Evolutionary conservation across 2,797 vertebrate species (phyloP).

Genomic region (Botia almorhae): DNA sequence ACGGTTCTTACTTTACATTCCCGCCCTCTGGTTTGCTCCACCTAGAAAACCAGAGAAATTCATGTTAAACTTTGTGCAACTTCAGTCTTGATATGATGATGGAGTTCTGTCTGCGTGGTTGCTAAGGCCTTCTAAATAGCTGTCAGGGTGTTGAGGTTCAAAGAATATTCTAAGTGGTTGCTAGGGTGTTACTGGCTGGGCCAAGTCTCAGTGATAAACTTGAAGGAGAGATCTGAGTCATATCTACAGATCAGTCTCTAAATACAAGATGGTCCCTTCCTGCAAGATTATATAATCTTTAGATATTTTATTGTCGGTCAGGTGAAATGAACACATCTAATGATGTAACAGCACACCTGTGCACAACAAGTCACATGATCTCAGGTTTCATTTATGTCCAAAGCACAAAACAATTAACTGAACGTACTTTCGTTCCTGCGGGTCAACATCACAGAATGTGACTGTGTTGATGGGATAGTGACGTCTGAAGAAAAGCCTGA

Average conservation of each 20-base stretch:
- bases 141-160: too few species aligned
- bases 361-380: background rate
- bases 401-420: background rate
- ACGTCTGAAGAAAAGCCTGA: conserved; percentile 93
- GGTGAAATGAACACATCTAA: background rate
- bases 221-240: too few species aligned
- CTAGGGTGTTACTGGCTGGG: background rate
- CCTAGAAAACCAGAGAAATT: conserved; percentile 70
- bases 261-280: too few species aligned
- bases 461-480: conserved; percentile 94
- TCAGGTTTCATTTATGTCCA: too few species aligned
- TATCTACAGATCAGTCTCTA: too few species aligned
- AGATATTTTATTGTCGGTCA: background rate
- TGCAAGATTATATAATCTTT: too few species aligned
- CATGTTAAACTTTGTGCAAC: background rate
- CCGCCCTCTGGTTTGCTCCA: conserved; percentile 94
- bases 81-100: too few species aligned
- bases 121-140: too few species aligned
- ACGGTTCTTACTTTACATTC: conserved; percentile 87
- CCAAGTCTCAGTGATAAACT: too few species aligned
- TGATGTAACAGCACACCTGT: background rate
- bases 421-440: conserved; percentile 95
- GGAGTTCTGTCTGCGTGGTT: too few species aligned
- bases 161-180: background rate
- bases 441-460: conserved; percentile 94